Evolutionary conservation across 2,888 invertebrate species (phyloP), one percentile per base, ranked within the genome.

Genomic region (Drosophila ezoana): DNA sequence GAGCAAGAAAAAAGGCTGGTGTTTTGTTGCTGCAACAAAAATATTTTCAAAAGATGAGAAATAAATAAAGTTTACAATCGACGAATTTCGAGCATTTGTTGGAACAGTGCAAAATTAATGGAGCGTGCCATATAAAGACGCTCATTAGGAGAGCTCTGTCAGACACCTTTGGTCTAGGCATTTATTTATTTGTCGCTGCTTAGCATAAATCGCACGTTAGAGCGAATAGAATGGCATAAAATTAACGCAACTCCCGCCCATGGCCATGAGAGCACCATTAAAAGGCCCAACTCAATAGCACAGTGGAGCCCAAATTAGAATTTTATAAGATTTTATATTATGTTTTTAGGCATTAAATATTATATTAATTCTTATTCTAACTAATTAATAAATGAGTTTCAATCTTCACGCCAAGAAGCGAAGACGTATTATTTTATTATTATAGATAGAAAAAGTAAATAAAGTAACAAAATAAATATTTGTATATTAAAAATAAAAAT

Each of bases 141-240:
- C 74, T 79, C 79, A 69, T 78, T 73, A 76, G 62, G 61, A 52
- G 16, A 41, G 28, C 61, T 62, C 69, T 54, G 73, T 33, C 49
- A 77, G 85, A 84, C 82, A 82, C 87, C 68, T 87, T 76, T 45
- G 69, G 60, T 48, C 13, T 35, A 41, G 76, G 82, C 69, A 87
- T 82, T 77, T 82, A 80, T 80, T 83, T 87, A 87, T 89, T 89
- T 83, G 72, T 47, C 62, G 67, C 81, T 83, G 78, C 74, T 89
- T 89, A 74, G 81, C 84, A 83, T 87, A 87, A 83, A 83, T 89
- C 89, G 84, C 89, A 80, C 83, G 77, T 89, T 84, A 71, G 65
- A 62, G 72, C 63, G 70, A 80, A 84, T 83, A 77, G 70, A 89
- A 83, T 86, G 72, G 80, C 82, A 83, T 88, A 88, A 88, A 88